These are phyloP conservation scores for Melinaea menophilus DNA, from an alignment of 2,888 invertebrate genomes.

Conservation along the genomic window DNA sequence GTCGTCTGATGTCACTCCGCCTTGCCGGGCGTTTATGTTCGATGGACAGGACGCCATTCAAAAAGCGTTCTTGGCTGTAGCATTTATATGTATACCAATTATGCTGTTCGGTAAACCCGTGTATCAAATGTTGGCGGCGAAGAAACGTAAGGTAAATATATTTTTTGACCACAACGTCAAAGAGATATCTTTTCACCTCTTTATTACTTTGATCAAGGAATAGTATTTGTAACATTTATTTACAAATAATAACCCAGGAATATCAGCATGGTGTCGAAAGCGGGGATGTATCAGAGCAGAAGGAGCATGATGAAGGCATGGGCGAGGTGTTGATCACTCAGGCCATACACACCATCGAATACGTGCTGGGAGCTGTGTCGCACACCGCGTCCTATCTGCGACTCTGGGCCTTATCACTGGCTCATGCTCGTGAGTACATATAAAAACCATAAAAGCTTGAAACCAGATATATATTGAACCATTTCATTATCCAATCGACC, in stretches of 20 bases:
- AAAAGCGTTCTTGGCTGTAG: constrained; percentile 78
- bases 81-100: constrained; percentile 84
- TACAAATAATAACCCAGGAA: constrained; percentile 37
- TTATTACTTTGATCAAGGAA: neutral
- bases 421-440: constrained; percentile 86
- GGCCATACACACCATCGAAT: constrained; percentile 93
- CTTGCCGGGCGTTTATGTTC: constrained; percentile 80
- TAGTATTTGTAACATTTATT: neutral
- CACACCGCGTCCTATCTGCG: constrained; percentile 95
- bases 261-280: constrained; percentile 61
- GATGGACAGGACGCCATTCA: constrained; percentile 79
- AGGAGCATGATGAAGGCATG: constrained; percentile 71
- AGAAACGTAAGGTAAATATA: constrained; percentile 51
- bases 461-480: no score
- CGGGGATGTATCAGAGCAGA: constrained; percentile 48
- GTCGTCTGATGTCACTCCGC: constrained; percentile 52
- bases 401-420: constrained; percentile 92
- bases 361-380: constrained; percentile 92
- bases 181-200: neutral
- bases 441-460: no score
- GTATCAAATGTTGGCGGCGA: constrained; percentile 73
- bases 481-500: no score
- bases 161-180: neutral
- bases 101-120: constrained; percentile 89
- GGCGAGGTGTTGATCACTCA: constrained; percentile 90